Evolutionary conservation across 1,140 invertebrate genomes (phyloP).

Genomic region (Ridgeia piscesae): DNA sequence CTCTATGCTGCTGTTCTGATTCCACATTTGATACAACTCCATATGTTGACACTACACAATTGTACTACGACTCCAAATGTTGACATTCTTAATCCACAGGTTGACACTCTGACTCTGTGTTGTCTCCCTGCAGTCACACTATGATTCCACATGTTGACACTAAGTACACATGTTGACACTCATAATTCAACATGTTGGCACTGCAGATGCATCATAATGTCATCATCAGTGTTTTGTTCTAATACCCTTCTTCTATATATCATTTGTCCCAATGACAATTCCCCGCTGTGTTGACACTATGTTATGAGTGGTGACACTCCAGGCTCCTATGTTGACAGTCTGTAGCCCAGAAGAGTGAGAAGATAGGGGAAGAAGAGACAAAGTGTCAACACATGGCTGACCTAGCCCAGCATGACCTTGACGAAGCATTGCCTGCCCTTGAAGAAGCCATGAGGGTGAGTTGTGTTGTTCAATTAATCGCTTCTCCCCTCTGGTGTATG

Average conservation of each 20-base stretch:
- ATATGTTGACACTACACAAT: too few relatives aligned
- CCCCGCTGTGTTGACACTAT: neutral
- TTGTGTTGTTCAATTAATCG: neutral
- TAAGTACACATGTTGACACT: too few relatives aligned
- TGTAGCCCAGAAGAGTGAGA: constrained; percentile 58
- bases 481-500: neutral
- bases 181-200: too few relatives aligned
- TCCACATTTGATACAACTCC: too few relatives aligned
- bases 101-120: too few relatives aligned
- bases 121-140: too few relatives aligned
- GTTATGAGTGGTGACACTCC: neutral
- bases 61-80: too few relatives aligned
- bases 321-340: constrained; percentile 36
- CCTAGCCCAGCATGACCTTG: constrained; percentile 76
- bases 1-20: too few relatives aligned
- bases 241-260: too few relatives aligned
- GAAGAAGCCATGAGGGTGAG: constrained; percentile 75
- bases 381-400: constrained; percentile 78
- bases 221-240: too few relatives aligned
- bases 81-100: too few relatives aligned
- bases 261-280: neutral
- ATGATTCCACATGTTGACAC: too few relatives aligned
- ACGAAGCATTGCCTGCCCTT: constrained; percentile 80
- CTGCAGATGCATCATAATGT: neutral
- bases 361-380: constrained; percentile 77